Conservation (phyloP, 2,888 invertebrate species). For the Neria commutata region DNA sequence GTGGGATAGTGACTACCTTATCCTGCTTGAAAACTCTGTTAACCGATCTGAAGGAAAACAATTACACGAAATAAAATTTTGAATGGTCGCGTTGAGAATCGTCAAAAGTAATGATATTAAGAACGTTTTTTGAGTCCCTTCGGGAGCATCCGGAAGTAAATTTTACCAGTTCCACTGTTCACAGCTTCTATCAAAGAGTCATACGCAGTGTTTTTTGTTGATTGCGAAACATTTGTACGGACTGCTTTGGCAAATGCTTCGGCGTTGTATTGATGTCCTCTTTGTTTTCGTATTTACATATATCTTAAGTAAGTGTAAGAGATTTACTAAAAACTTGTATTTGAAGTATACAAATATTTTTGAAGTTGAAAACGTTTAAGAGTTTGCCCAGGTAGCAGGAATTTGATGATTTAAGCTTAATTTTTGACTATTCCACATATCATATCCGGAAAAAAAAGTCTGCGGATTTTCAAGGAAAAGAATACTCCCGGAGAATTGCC, state of each 20-base stretch:
- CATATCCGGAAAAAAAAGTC: no score
- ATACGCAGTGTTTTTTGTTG: neutral
- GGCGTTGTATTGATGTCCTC: slow-evolving; percentile 17
- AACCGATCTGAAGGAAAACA: slow-evolving; percentile 1
- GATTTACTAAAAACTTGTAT: no score
- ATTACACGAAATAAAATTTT: neutral
- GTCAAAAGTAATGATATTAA: neutral
- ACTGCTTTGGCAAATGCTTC: slow-evolving; percentile 14
- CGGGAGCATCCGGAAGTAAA: neutral
- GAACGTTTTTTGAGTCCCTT: neutral
- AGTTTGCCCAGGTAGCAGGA: no score
- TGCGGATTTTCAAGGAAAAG: no score
- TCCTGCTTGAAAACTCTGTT: neutral
- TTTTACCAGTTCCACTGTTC: slow-evolving; percentile 2
- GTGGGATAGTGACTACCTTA: neutral
- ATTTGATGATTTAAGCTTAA: no score
- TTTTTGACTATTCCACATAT: no score
- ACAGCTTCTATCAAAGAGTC: slow-evolving; percentile 3
- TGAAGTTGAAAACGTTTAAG: no score
- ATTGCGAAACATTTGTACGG: slow-evolving; percentile 7
- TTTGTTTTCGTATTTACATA: slow-evolving; percentile 15
- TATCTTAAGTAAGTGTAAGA: no score
- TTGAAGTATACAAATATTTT: no score
- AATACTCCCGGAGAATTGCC: no score
- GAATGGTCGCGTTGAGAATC: neutral